Evolutionary conservation across 1,140 invertebrate genomes (phyloP).

Genomic region (Caerostris extrusa): DNA sequence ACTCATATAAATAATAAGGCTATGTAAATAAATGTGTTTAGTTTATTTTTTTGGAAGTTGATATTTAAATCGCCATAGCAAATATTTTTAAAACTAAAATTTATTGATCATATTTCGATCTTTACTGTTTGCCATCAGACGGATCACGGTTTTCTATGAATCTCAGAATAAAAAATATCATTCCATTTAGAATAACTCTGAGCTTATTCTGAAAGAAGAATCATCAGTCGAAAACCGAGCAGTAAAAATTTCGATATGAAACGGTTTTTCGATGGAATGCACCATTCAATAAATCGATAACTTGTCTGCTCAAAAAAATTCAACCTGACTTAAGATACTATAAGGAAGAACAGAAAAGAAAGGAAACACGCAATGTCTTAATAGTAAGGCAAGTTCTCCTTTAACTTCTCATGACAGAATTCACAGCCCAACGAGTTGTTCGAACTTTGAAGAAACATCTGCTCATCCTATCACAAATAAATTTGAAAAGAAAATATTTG

Average conservation of each 20-base stretch:
- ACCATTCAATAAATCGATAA: conserved; percentile 77
- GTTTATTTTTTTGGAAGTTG: neutral
- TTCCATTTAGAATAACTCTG: conserved; percentile 72
- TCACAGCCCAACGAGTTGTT: conserved; percentile 60
- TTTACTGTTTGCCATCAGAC: conserved; percentile 60
- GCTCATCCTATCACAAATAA: conserved; percentile 54
- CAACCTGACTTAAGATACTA: conserved; percentile 73
- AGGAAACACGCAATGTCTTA: conserved; percentile 74
- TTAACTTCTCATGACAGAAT: conserved; percentile 68
- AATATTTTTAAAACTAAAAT: neutral
- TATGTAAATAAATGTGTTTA: neutral
- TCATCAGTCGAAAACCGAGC: conserved; percentile 74
- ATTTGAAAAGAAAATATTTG: conserved; percentile 69
- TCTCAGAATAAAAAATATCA: conserved; percentile 43
- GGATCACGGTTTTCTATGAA: neutral
- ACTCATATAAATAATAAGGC: no score
- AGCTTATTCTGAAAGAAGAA: conserved; percentile 70
- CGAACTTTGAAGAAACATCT: conserved; percentile 58
- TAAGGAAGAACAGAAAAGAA: neutral
- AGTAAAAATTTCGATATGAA: conserved; percentile 76
- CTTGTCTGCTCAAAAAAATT: conserved; percentile 71
- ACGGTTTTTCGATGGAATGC: conserved; percentile 66
- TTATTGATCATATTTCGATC: conserved; percentile 42
- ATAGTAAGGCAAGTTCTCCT: conserved; percentile 77
- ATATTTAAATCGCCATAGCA: neutral